phyloP scores from a whole-genome alignment of 1,140 invertebrate genomes.

The Cherax destructor region DNA sequence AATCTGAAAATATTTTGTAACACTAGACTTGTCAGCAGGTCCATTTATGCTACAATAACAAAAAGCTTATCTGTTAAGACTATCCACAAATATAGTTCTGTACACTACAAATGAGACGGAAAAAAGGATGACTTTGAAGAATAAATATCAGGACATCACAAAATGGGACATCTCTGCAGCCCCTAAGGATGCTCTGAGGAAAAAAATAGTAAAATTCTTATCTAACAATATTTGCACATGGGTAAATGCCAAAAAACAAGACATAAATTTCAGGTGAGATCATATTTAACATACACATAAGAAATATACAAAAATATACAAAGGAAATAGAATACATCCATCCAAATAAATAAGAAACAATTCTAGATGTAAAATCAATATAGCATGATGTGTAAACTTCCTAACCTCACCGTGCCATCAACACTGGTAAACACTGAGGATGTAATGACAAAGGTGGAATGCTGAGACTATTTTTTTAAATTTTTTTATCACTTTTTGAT shows the following conservation, averaged over 20 bases:
- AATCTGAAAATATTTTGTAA: background rate
- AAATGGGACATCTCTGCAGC: conserved; percentile 3
- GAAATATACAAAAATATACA: conserved; percentile 32
- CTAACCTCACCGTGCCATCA: conserved; percentile 25
- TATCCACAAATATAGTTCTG: background rate
- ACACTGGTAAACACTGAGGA: conserved; percentile 32
- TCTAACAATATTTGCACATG: conserved; percentile 19
- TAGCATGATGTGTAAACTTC: conserved; percentile 19
- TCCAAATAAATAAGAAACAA: conserved; percentile 29
- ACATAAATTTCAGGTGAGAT: conserved; percentile 23
- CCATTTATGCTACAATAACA: background rate
- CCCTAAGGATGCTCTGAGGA: conserved; percentile 14
- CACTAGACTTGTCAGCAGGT: background rate
- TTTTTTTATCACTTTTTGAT: background rate
- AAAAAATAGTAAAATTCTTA: background rate
- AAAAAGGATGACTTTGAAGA: background rate
- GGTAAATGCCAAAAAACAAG: conserved; percentile 26
- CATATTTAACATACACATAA: conserved; percentile 20
- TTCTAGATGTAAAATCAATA: conserved; percentile 4
- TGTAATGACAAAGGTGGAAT: conserved; percentile 20
- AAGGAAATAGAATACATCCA: conserved; percentile 20
- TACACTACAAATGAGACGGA: background rate
- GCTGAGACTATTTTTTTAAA: background rate
- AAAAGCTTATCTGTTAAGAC: background rate
- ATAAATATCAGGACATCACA: background rate